A percentile compares a stretch with the other conserved stretches of the same genome.
These are phyloP conservation scores for Ailuropoda melanoleuca DNA, from an alignment of 2,113 vertebrate genomes.

Conservation along the genomic window DNA sequence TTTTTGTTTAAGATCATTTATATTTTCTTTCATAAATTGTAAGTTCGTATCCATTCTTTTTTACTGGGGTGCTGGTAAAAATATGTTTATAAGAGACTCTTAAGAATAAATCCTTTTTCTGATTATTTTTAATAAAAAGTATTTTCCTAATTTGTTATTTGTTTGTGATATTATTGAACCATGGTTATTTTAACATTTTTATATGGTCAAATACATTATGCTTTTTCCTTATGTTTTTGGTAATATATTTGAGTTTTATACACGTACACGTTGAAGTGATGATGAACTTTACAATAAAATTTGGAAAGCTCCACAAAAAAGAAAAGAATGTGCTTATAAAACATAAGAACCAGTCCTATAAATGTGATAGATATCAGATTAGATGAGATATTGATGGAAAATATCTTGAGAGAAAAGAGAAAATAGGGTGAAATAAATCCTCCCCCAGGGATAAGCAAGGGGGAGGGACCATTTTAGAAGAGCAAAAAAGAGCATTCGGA, in stretches of 20 bases:
- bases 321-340: background rate
- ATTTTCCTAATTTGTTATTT: background rate
- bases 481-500: background rate
- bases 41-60: background rate
- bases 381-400: background rate
- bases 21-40: background rate
- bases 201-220: background rate
- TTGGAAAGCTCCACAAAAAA: background rate
- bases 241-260: background rate
- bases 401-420: background rate
- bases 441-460: background rate
- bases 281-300: background rate
- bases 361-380: background rate
- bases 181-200: background rate
- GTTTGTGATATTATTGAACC: background rate
- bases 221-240: background rate
- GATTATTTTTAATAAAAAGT: background rate
- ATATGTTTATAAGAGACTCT: background rate
- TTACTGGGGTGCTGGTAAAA: background rate
- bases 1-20: background rate
- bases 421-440: too few species aligned
- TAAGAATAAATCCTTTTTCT: background rate
- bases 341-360: background rate
- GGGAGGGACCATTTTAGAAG: background rate
- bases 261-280: background rate